Evolutionary conservation across 2,113 vertebrate species (phyloP).

Genomic region (Tichodroma muraria): DNA sequence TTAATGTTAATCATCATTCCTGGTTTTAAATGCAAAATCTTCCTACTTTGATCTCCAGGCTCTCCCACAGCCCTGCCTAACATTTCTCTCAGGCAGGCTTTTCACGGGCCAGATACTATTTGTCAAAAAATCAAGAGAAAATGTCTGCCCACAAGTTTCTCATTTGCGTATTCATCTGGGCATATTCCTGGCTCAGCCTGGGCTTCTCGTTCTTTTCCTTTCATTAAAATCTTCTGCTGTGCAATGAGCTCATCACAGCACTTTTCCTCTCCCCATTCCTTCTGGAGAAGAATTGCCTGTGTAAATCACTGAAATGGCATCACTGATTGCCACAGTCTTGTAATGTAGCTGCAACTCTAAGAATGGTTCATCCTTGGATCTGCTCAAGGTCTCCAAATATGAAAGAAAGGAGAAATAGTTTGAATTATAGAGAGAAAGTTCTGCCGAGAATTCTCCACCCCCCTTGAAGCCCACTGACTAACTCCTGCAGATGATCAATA

Average conservation of each 20-base stretch:
- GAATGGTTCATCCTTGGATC: constrained; percentile 4
- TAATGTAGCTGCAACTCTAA: neutral
- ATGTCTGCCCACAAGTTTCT: neutral
- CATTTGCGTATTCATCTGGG: constrained; percentile 15
- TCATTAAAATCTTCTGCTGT: constrained; percentile 15
- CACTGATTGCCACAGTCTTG: constrained; percentile 2
- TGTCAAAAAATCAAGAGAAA: neutral
- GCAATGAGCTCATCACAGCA: constrained; percentile 10
- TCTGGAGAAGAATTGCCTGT: neutral
- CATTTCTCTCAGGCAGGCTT: neutral
- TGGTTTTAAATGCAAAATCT: neutral
- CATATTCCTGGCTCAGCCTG: neutral
- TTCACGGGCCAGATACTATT: neutral
- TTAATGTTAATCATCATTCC: neutral
- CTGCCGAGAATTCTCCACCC: neutral
- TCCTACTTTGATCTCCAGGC: neutral
- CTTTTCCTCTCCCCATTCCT: neutral
- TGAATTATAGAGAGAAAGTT: neutral
- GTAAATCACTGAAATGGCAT: constrained; percentile 52
- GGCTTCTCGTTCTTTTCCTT: neutral
- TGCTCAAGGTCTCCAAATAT: constrained; percentile 33
- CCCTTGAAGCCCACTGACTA: neutral
- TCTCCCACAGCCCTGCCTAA: neutral
- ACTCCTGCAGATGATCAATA: neutral
- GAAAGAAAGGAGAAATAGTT: constrained; percentile 17